Base-by-base conservation (phyloP, 2,888 invertebrate genomes). In the Smittia aterrima region DNA sequence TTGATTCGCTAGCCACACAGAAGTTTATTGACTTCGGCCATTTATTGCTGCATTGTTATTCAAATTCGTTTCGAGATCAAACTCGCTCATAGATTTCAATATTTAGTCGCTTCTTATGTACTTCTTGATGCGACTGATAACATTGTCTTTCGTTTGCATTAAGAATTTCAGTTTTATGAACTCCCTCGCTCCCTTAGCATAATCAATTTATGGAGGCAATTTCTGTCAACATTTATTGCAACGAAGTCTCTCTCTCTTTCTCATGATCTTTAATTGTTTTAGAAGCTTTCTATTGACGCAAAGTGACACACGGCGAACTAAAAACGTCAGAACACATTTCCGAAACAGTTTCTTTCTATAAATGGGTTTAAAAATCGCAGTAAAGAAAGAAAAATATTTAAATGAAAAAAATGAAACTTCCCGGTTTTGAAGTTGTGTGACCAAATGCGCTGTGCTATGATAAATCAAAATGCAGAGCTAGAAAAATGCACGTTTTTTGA, bases 21-120 rank as follows among this genome's bases (percentile, higher is more conserved):
- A 64, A 64, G 62, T 64, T 64, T 64, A 64, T 64, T 64, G 62
- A 64, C 62, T 64, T 25, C 25, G n/a, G 25, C 25, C 24, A 25
- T 9, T 64, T 64, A 64, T 25, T 22, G 25, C 25, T 25, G 62
- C 25, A 64, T 64, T 64, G 62, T 64, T 25, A 64, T 25, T 64
- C 25, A 25, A 47, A 47, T 47, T 47, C 47, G n/a, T n/a, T 47
- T 64, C 7, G 24, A 25, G 25, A 25, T 64, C 62, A 24, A 24
- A 64, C 24, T 22, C 20, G 62, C 25, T 25, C 62, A 64, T 64
- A 64, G 24, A 64, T 64, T 64, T 24, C n/a, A 47, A 16, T 3
- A 11, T 47, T 47, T 47, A 11, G 47, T 32, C 32, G 32, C 32
- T 32, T 32, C 32, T 32, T 32, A 47, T 24, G 62, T 62, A n/a